Evolutionary conservation across 2,888 invertebrate genomes (phyloP).

Genomic region (Chymomyza fuscimana): DNA sequence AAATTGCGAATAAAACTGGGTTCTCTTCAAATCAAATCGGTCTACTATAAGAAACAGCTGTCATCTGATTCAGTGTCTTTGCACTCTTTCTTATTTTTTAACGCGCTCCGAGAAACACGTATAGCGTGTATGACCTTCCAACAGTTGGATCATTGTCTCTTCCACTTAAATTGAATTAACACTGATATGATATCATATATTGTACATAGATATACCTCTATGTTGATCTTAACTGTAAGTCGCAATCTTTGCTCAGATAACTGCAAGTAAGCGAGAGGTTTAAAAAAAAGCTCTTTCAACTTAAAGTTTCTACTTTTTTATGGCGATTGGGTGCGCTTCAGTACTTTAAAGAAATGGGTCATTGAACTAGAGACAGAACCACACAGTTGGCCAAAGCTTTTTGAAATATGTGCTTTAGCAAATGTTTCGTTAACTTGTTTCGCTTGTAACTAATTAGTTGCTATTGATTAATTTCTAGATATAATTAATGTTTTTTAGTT

Average conservation of each 20-base stretch:
- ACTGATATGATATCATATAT: not conserved
- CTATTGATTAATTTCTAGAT: not conserved
- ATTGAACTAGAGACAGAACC: conserved; percentile 36
- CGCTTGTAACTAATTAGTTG: no score
- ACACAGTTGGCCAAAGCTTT: not conserved
- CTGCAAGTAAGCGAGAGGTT: not conserved
- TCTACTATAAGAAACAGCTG: no score
- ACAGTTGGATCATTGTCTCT: conserved; percentile 8
- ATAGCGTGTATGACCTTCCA: no score
- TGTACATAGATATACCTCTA: not conserved
- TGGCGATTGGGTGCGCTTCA: conserved; percentile 24
- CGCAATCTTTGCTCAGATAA: not conserved
- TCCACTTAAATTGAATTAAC: not conserved
- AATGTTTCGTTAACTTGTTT: not conserved
- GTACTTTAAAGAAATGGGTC: conserved; percentile 44
- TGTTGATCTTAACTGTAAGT: not conserved
- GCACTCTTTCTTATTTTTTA: no score
- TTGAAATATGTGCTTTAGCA: not conserved
- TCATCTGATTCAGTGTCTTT: no score
- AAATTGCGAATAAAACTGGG: no score
- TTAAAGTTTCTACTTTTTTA: not conserved
- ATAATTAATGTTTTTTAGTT: not conserved
- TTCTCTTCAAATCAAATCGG: no score
- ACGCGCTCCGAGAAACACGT: no score
- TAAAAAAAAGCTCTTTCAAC: not conserved